A percentile compares a stretch with the other conserved stretches of the same genome.
These are phyloP conservation scores for Agonopterix subpropinquella DNA, from an alignment of 2,888 invertebrate species.

Conservation along the genomic window DNA sequence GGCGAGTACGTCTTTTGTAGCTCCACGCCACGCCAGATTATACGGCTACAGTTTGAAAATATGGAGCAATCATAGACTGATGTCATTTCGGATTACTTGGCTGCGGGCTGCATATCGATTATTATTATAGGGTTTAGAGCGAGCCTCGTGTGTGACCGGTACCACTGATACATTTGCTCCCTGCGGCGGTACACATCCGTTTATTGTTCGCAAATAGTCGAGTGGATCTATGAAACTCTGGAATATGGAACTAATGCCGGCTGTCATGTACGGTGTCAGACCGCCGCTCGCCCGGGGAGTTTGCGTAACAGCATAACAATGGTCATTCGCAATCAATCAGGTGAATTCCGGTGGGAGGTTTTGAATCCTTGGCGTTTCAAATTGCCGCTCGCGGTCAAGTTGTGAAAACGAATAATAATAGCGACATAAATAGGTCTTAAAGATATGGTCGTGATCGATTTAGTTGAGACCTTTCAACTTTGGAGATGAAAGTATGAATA, in stretches of 20 bases:
- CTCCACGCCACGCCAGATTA: constrained; percentile 29
- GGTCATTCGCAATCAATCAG: constrained; percentile 69
- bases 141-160: constrained; percentile 40
- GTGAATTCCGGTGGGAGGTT: constrained; percentile 46
- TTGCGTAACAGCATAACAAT: constrained; percentile 61
- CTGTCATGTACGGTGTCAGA: constrained; percentile 50
- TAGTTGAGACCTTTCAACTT: constrained; percentile 25
- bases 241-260: constrained; percentile 46
- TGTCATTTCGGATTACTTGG: constrained; percentile 46
- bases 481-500: constrained; percentile 19
- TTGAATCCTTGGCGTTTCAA: constrained; percentile 35
- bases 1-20: constrained; percentile 31
- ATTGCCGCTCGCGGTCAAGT: constrained; percentile 53
- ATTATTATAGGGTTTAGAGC: constrained; percentile 37
- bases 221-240: constrained; percentile 31
- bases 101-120: constrained; percentile 42
- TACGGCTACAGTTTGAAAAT: constrained; percentile 33
- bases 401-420: constrained; percentile 19
- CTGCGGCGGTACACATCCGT: constrained; percentile 44
- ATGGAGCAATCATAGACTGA: constrained; percentile 40
- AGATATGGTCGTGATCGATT: constrained; percentile 25
- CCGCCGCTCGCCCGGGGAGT: constrained; percentile 31
- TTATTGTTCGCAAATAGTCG: constrained; percentile 52
- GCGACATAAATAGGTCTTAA: constrained; percentile 8
- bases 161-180: constrained; percentile 47